Evolutionary conservation across 2,113 vertebrate genomes (phyloP), one percentile per base, ranked within the genome.

Genomic region (Alouatta palliata): DNA sequence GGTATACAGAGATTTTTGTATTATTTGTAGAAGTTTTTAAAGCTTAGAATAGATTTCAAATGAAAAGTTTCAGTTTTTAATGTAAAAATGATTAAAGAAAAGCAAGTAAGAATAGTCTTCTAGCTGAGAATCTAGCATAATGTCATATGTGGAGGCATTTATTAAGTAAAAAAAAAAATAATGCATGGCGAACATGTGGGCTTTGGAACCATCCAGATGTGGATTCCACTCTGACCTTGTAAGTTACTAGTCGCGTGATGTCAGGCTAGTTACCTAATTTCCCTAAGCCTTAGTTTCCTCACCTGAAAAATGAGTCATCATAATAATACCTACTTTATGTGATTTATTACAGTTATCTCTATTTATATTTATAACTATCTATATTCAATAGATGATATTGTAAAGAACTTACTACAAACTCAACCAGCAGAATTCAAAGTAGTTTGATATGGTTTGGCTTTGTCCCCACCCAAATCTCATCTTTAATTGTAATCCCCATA

Each of bases 31-130:
- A 91, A 80, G 19, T 61, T 80, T 85, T 68, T 58, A 86, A 73
- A 54, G 12, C 3, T 70, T 93, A 94, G 90, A 90, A 79, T 35
- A 82, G 47, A 89, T 61, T 94, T 95, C 49, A 90, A 90, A 76
- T 49, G 16, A 27, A 90, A 95, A 32, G 7, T 20, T 93, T 66
- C 88, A 16, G 0, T 49, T 64, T 76, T 75, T 25, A 52, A 83
- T 80, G 30, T 89, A 8, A 4, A 80, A 91, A 95, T 84, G 56
- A 87, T 82, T 77, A 25, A 45, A 23, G 83, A 61, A 82, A 27
- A 94, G 37, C 45, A 93, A 37, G 56, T 40, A n/a, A 83, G 37
- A 35, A 70, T 9, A 58, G 52, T n/a, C 16, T 82, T 82, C 64
- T 12, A 3, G 37, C 40, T 8, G 81, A 91, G 68, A 94, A 56